These are phyloP conservation scores for Drosophila ustulata DNA, from an alignment of 2,888 invertebrate species.

Conservation along the genomic window DNA sequence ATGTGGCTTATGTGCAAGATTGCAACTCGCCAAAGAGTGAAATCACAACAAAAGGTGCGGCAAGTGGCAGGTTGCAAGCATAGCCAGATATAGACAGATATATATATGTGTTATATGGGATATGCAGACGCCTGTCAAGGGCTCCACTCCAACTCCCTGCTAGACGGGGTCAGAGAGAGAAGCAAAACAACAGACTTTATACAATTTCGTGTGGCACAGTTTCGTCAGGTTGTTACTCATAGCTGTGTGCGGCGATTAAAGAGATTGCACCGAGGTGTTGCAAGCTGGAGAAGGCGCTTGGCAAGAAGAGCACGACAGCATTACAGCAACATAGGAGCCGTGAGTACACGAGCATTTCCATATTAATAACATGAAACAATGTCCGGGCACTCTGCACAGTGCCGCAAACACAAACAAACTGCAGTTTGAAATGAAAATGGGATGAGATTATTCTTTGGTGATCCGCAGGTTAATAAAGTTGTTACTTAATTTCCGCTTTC, in stretches of 20 bases:
- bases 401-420: background rate
- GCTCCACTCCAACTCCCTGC: background rate
- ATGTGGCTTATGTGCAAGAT: slow-evolving; percentile 38
- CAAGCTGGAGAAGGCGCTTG: background rate
- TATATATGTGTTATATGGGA: background rate
- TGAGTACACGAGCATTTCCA: slow-evolving; percentile 11
- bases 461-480: background rate
- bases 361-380: slow-evolving; percentile 36
- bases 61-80: background rate
- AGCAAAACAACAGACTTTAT: slow-evolving; percentile 27
- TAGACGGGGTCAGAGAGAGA: slow-evolving; percentile 31
- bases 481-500: too few relatives aligned
- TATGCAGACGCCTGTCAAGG: slow-evolving; percentile 9
- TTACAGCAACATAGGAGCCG: background rate
- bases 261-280: background rate
- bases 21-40: slow-evolving; percentile 48
- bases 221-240: slow-evolving; percentile 24
- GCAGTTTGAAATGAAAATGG: background rate
- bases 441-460: background rate
- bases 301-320: background rate
- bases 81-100: background rate
- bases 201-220: slow-evolving; percentile 47
- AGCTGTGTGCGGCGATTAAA: slow-evolving; percentile 17
- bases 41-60: slow-evolving; percentile 34
- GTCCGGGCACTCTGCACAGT: background rate